phyloP scores from a whole-genome alignment of 1,140 invertebrate genomes.

The Lasaia peninsularis region DNA sequence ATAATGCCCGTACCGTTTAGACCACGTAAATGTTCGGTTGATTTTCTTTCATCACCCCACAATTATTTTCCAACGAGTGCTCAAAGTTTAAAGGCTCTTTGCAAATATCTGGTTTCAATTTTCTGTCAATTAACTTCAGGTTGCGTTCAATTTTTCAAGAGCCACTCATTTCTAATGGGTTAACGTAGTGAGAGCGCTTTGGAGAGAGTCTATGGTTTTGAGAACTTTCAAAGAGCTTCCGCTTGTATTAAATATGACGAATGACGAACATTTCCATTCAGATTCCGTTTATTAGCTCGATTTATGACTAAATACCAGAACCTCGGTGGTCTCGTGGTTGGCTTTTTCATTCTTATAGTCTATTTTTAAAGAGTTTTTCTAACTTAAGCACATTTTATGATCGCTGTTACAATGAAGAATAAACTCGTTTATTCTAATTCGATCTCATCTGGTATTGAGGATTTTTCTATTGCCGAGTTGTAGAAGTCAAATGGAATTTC shows the following conservation, averaged over 20 bases:
- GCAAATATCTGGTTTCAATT: conserved; percentile 42
- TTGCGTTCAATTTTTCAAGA: conserved; percentile 45
- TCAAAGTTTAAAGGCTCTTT: conserved; percentile 21
- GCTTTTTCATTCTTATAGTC: too few relatives aligned
- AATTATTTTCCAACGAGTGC: conserved; percentile 11
- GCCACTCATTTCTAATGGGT: conserved; percentile 47
- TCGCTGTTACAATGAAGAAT: too few relatives aligned
- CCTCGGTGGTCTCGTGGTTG: too few relatives aligned
- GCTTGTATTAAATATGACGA: neutral
- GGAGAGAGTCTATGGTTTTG: conserved; percentile 5
- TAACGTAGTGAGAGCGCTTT: conserved; percentile 18
- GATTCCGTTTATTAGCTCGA: neutral
- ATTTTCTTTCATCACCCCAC: conserved; percentile 2
- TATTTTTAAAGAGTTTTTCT: too few relatives aligned
- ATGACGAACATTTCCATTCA: neutral
- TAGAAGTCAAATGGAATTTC: too few relatives aligned
- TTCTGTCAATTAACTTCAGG: conserved; percentile 55
- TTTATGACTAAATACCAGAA: too few relatives aligned
- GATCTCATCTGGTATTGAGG: too few relatives aligned
- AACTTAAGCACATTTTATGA: too few relatives aligned
- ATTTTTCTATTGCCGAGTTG: too few relatives aligned
- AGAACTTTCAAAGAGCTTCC: neutral
- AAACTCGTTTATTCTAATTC: too few relatives aligned
- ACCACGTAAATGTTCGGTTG: neutral
- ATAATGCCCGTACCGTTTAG: neutral